Conservation (phyloP, 2,113 vertebrate species). For the Anseranas semipalmata region DNA sequence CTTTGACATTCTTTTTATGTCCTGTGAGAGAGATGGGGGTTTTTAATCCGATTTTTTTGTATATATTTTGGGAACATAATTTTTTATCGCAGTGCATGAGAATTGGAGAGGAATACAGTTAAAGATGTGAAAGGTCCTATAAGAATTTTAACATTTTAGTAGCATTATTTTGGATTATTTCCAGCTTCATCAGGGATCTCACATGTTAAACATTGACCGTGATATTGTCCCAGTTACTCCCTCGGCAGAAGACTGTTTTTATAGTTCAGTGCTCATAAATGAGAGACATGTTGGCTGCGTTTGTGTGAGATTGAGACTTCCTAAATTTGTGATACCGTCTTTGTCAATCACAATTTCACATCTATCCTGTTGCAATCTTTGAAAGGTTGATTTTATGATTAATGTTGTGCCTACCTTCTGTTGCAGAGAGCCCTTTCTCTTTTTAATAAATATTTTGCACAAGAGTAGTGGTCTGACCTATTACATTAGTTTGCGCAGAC, state of each 20-base stretch:
- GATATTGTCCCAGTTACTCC: neutral
- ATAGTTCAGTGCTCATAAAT: neutral
- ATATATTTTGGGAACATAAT: neutral
- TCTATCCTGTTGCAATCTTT: neutral
- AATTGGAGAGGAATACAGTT: neutral
- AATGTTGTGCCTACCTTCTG: neutral
- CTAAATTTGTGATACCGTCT: neutral
- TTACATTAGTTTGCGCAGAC: accelerated
- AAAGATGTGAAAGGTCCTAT: neutral
- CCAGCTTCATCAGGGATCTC: neutral
- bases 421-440: slow-evolving; percentile 24
- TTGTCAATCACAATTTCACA: neutral
- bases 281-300: neutral
- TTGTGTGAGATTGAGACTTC: neutral
- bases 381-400: neutral
- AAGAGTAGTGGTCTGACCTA: neutral
- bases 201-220: neutral
- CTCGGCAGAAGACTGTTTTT: neutral
- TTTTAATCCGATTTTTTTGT: slow-evolving; percentile 16
- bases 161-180: neutral
- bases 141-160: neutral
- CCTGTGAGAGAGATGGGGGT: neutral
- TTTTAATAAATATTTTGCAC: slow-evolving; percentile 67
- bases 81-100: neutral
- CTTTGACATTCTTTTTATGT: slow-evolving; percentile 1